Percentiles rank a stretch among this genome's conserved stretches.
These are phyloP conservation scores for Drosophila emarginata DNA, from an alignment of 2,888 invertebrate genomes.

Conservation along the genomic window DNA sequence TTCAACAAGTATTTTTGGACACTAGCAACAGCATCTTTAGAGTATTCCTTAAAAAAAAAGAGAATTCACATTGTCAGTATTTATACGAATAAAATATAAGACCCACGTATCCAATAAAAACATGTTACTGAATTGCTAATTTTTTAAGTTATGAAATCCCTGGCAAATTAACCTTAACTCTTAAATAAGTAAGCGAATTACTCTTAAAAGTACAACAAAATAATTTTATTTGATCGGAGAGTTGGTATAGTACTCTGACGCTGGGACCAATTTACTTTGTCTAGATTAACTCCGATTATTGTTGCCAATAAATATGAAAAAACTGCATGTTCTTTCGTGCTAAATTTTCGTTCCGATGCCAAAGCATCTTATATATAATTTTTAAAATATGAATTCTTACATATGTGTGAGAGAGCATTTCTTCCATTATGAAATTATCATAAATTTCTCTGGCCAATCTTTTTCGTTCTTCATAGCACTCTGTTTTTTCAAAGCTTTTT, in stretches of 20 bases:
- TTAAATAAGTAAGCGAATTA: no score
- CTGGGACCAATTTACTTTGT: no score
- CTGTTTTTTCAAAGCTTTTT: conserved; percentile 98
- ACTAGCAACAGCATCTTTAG: conserved; percentile 97
- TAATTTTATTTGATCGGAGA: no score
- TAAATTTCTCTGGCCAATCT: conserved; percentile 98
- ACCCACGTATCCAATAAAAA: neutral
- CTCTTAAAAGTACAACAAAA: no score
- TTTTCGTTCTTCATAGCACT: conserved; percentile 97
- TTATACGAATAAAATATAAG: no score
- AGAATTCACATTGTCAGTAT: neutral
- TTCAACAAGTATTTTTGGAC: conserved; percentile 99
- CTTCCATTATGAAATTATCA: conserved; percentile 99
- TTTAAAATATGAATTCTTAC: conserved; percentile 85
- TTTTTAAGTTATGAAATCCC: no score
- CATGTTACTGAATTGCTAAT: no score
- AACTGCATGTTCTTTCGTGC: no score
- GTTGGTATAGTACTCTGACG: no score
- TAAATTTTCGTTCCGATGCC: neutral
- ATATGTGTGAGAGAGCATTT: conserved; percentile 98
- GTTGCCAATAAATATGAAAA: no score
- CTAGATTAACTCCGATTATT: no score
- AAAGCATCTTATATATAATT: neutral
- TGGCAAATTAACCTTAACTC: no score
- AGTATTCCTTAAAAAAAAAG: conserved; percentile 91